Conservation (phyloP, 2,113 vertebrate species). For the Salvator merianae region DNA sequence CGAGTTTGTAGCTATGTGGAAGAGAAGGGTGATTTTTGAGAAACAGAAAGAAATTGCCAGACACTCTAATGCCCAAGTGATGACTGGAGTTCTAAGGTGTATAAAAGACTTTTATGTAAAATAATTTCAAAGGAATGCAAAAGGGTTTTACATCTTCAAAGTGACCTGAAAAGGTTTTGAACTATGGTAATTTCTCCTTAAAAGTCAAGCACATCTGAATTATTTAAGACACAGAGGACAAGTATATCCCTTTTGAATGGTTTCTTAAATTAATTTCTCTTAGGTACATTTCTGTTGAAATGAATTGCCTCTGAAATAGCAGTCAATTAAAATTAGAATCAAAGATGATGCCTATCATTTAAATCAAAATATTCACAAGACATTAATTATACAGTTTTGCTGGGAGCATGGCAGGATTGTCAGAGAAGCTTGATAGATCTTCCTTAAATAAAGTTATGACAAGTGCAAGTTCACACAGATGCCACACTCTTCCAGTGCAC, state of each 20-base stretch:
- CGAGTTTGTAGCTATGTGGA: not conserved
- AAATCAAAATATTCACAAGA: slow-evolving; percentile 19
- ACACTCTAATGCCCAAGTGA: not conserved
- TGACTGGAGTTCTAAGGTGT: not conserved
- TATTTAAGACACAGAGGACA: slow-evolving; percentile 4
- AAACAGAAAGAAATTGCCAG: not conserved
- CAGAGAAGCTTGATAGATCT: slow-evolving; percentile 10
- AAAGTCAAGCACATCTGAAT: slow-evolving; percentile 2
- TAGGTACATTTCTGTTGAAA: slow-evolving; percentile 13
- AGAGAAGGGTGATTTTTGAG: not conserved
- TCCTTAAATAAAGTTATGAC: not conserved
- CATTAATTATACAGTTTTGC: not conserved
- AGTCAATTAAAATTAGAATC: slow-evolving; percentile 5
- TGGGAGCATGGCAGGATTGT: not conserved
- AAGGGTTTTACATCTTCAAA: not conserved
- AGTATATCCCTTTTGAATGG: not conserved
- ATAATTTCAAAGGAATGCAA: slow-evolving; percentile 11
- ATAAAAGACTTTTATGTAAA: slow-evolving; percentile 4
- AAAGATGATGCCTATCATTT: slow-evolving; percentile 32
- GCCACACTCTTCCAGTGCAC: too few relatives aligned
- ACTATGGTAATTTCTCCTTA: slow-evolving; percentile 1
- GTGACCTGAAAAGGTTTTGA: slow-evolving; percentile 8
- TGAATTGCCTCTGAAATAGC: slow-evolving; percentile 25
- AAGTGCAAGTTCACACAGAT: too few relatives aligned
- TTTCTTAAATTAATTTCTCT: slow-evolving; percentile 23